Conservation (phyloP, 2,113 vertebrate species). For the Pagrus major region DNA sequence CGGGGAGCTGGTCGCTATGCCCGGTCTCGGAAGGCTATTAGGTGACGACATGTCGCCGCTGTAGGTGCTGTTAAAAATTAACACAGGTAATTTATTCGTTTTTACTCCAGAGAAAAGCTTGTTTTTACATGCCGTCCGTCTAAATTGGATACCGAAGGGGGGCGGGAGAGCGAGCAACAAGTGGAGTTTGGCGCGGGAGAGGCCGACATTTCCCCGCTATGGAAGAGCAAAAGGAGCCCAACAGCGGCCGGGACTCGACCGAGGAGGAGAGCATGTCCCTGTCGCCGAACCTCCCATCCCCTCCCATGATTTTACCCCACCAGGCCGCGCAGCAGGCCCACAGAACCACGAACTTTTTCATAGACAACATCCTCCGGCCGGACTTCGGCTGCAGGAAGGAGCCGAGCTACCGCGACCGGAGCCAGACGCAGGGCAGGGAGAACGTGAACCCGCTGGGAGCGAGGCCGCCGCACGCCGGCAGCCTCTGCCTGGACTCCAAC, state of each 20-base stretch:
- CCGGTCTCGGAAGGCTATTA: constrained; percentile 75
- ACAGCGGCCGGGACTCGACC: constrained; percentile 85
- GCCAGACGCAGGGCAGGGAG: constrained; percentile 88
- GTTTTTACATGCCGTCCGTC: constrained; percentile 60
- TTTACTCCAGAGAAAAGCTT: constrained; percentile 15
- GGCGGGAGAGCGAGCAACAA: constrained; percentile 79
- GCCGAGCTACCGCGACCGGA: constrained; percentile 83
- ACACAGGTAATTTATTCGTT: constrained; percentile 37
- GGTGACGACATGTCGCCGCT: constrained; percentile 64
- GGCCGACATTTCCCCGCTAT: constrained; percentile 80
- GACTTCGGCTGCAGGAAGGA: constrained; percentile 96
- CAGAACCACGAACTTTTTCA: constrained; percentile 96
- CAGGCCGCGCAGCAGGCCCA: constrained; percentile 89
- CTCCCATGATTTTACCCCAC: constrained; percentile 84
- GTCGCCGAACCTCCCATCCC: constrained; percentile 87
- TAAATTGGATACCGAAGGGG: constrained; percentile 75
- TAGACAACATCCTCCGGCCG: constrained; percentile 95
- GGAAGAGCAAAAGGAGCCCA: constrained; percentile 87
- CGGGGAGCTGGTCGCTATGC: constrained; percentile 81
- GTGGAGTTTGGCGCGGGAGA: constrained; percentile 83
- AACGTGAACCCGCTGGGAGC: constrained; percentile 87
- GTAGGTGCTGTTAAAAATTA: constrained; percentile 47
- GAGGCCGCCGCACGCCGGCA: constrained; percentile 85
- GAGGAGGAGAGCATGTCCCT: constrained; percentile 90
- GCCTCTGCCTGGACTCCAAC: constrained; percentile 88